Conservation (phyloP, 35 echinoderm and acorn worm genomes). For the Apostichopus californicus region DNA sequence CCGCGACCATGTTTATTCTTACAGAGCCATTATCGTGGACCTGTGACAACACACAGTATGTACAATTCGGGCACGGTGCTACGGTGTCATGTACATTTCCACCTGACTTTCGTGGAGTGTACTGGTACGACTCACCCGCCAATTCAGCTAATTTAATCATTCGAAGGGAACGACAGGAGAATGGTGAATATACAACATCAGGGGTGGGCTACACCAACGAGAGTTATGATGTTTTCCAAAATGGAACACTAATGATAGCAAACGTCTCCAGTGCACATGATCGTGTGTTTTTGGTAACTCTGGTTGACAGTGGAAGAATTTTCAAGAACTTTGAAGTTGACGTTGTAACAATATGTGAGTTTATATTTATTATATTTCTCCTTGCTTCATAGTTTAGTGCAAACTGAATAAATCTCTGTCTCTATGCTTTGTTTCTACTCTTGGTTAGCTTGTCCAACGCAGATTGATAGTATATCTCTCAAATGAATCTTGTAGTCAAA, state of each 20-base stretch:
- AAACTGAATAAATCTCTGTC: too few species aligned
- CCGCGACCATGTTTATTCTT: too few species aligned
- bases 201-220: background rate
- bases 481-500: too few species aligned
- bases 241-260: too few species aligned
- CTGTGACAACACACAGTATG: background rate
- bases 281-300: background rate
- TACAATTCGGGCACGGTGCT: background rate
- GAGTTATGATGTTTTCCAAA: background rate
- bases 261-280: background rate
- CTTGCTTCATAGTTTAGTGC: too few species aligned
- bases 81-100: background rate
- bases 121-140: slow-evolving; percentile 19
- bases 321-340: background rate
- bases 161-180: background rate
- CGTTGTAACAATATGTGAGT: background rate
- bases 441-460: too few species aligned
- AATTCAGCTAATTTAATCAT: background rate
- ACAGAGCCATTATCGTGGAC: background rate
- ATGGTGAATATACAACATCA: background rate
- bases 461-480: too few species aligned
- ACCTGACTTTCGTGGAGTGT: background rate
- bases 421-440: too few species aligned
- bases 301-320: background rate
- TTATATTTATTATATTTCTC: background rate